A percentile compares a stretch with the other conserved stretches of the same genome.
These are phyloP conservation scores for Phalloptychus januarius DNA, from an alignment of 2,797 vertebrate species.

Conservation along the genomic window DNA sequence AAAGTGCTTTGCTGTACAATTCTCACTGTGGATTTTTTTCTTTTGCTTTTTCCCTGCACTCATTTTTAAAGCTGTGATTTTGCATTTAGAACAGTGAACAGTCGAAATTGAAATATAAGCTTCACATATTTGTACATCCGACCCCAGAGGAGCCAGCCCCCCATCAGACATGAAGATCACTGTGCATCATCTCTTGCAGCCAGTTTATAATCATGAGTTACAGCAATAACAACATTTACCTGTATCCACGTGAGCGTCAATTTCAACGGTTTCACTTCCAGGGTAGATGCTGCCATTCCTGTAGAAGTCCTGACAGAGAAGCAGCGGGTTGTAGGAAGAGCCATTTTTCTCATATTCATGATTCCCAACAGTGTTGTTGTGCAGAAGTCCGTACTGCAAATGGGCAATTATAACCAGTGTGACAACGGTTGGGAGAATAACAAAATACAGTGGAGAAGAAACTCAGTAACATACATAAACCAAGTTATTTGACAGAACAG, in stretches of 20 bases:
- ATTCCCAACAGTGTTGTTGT: conserved; percentile 89
- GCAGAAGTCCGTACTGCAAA: conserved; percentile 84
- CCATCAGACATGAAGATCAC: no score
- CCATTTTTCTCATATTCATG: conserved; percentile 87
- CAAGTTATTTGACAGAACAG: neutral
- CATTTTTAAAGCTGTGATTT: neutral
- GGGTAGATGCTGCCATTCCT: conserved; percentile 86
- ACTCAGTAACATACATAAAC: neutral
- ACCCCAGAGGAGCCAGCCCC: neutral
- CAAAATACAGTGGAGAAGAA: neutral
- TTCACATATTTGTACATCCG: neutral
- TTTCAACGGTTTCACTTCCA: conserved; percentile 91
- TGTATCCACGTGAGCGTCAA: conserved; percentile 87
- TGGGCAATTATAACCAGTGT: conserved; percentile 2
- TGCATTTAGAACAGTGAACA: neutral
- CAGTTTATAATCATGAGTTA: neutral
- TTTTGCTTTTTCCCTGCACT: neutral
- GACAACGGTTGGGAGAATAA: neutral
- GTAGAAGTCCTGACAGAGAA: conserved; percentile 91
- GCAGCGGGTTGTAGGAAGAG: conserved; percentile 74
- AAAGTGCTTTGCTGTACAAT: neutral
- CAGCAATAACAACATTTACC: conserved; percentile 70
- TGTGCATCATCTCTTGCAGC: neutral
- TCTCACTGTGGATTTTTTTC: neutral
- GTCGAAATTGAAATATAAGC: no score